Evolutionary conservation across 2,113 vertebrate genomes (phyloP).

Genomic region (Pterocles orientalis): DNA sequence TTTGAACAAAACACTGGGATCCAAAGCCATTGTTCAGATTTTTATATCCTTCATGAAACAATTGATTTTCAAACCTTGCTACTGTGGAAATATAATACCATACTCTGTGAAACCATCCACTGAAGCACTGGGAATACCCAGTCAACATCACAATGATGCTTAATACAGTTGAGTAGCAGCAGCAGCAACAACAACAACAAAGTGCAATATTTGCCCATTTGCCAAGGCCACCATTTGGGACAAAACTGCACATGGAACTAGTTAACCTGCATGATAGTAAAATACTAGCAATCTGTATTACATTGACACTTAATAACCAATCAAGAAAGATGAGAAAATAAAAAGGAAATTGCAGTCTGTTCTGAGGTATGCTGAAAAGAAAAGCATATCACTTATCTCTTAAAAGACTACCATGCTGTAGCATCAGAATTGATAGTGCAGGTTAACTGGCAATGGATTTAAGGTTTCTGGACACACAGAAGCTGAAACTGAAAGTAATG

Average conservation of each 20-base stretch:
- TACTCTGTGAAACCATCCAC: not conserved
- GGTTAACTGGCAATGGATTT: not conserved
- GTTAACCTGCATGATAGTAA: conserved; percentile 7
- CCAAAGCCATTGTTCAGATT: not conserved
- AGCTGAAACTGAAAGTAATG: conserved; percentile 33
- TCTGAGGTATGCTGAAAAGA: not conserved
- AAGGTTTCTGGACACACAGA: not conserved
- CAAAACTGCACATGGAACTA: not conserved
- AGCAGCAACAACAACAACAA: not conserved
- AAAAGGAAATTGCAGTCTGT: not conserved
- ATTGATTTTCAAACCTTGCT: not conserved
- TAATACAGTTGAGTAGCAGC: not conserved
- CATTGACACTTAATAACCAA: conserved; percentile 17
- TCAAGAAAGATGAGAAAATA: conserved; percentile 9
- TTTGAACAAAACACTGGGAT: not conserved
- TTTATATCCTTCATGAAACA: not conserved
- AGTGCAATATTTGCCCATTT: not conserved
- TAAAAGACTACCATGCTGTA: not conserved
- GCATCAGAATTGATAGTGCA: not conserved
- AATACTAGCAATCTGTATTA: not conserved
- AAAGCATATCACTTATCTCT: not conserved
- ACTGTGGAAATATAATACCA: not conserved
- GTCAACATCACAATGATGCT: not conserved
- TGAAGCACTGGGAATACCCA: not conserved
- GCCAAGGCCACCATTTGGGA: not conserved